Percentiles rank a stretch among this genome's conserved stretches.
Conservation (phyloP, 2,888 invertebrate genomes). For the Andrena marginata region DNA sequence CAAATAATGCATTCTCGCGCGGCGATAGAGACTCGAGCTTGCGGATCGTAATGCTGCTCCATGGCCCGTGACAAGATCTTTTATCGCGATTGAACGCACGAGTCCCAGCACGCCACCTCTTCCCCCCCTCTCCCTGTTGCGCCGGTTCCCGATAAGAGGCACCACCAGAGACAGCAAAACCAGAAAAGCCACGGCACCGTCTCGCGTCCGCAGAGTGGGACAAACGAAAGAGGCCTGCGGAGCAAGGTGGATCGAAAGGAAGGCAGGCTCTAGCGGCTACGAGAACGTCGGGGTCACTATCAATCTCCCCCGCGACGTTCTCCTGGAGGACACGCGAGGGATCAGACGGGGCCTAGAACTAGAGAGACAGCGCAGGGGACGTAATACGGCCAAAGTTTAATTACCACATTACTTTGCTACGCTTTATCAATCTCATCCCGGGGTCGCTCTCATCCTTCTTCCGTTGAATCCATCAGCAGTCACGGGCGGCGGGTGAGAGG, state of each 20-base stretch:
- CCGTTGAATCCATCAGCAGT: constrained; percentile 77
- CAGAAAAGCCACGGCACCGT: constrained; percentile 62
- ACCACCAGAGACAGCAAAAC: constrained; percentile 59
- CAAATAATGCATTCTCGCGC: constrained; percentile 74
- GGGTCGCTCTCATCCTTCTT: constrained; percentile 51
- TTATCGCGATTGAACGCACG: constrained; percentile 82
- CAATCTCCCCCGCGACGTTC: constrained; percentile 68
- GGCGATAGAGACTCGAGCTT: constrained; percentile 67
- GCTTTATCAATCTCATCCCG: constrained; percentile 66
- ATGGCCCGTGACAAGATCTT: constrained; percentile 83
- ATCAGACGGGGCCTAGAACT: constrained; percentile 22
- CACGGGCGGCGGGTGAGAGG: constrained; percentile 1
- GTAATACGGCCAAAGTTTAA: constrained; percentile 84
- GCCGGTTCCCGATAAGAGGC: constrained; percentile 78
- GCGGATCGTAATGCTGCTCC: constrained; percentile 79
- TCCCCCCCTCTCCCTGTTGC: constrained; percentile 53
- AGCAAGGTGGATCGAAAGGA: constrained; percentile 56
- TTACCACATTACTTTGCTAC: constrained; percentile 82
- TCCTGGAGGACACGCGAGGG: constrained; percentile 43
- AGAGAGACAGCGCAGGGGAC: constrained; percentile 51
- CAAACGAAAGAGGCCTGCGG: constrained; percentile 35
- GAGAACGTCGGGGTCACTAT: constrained; percentile 57
- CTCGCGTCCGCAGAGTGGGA: constrained; percentile 35
- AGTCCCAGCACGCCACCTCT: constrained; percentile 80
- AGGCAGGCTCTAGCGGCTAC: constrained; percentile 39